Base-by-base conservation (phyloP, 2,797 vertebrate genomes). In the Oophaga sylvatica region DNA sequence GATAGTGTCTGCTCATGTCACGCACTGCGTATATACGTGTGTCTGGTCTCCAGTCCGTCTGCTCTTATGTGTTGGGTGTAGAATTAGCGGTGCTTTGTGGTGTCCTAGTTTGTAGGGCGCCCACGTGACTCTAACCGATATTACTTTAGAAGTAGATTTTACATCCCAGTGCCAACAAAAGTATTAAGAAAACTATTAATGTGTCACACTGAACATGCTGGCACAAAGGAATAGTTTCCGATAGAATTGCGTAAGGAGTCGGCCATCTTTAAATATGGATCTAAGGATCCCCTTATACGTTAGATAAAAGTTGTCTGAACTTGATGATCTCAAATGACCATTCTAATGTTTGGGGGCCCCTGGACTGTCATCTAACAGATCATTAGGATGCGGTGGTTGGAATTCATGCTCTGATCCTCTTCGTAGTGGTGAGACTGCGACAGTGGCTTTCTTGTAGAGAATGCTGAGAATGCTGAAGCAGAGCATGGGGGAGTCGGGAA, bases 91-190 rank as follows among this genome's bases (percentile, higher is more conserved):
- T 73, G 71, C 45, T 73, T 73, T 20, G 71, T 53, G 41, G 17
- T 75, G 71, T 75, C 71, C 10, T 75, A 75, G 71, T n/a, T 75
- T 7, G 22, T 20, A 75, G 45, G 6, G 22, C 41, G 16, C 41
- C 20, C 71, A 48, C 2, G 2, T 76, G 41, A 20, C 73, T n/a
- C 73, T 31, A 1, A 4, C 20, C 6, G 13, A 53, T 76, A n/a
- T 76, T 76, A 48, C 41, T 53, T 76, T 5, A 26, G n/a, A 73
- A 65, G 20, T 71, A 73, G 70, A 73, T 73, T 73, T 71, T 53
- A 76, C 48, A 76, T 76, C 41, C 45, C 19, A 11, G 71, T 45
- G 35, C 35, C 35, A 53, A 41, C 68, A 29, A 35, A 71, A 71
- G 29, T 35, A 35, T 71, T 71, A 29, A 17, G 41, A 68, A 68